Percentiles rank a stretch among this genome's conserved stretches.
These are phyloP conservation scores for Amiota minor DNA, from an alignment of 2,888 invertebrate species.

Conservation along the genomic window DNA sequence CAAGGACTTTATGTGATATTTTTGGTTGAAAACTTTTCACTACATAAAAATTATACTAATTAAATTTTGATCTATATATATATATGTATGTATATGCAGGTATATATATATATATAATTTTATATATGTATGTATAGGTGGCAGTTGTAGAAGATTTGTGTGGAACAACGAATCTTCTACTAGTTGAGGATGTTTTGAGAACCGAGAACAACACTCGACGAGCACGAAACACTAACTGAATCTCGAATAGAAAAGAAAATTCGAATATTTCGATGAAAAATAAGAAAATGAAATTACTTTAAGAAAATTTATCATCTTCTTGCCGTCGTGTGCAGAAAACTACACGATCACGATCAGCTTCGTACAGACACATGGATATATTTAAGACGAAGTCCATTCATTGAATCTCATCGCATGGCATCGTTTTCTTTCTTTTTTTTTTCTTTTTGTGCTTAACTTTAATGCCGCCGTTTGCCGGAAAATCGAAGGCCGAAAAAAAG, in stretches of 20 bases:
- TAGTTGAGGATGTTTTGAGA: conserved; percentile 63
- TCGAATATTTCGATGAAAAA: not conserved
- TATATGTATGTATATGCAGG: conserved; percentile 48
- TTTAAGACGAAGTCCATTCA: no score
- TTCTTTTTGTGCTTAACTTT: no score
- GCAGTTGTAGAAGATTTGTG: conserved; percentile 54
- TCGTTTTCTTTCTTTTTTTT: no score
- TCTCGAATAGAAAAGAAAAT: conserved; percentile 13
- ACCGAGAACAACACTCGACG: conserved; percentile 74
- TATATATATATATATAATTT: conserved; percentile 38
- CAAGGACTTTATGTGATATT: conserved; percentile 21
- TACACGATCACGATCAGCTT: not conserved
- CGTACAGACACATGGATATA: no score
- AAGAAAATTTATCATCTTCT: conserved; percentile 18
- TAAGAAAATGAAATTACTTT: not conserved
- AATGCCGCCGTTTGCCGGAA: no score
- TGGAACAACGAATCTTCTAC: conserved; percentile 65
- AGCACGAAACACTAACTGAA: conserved; percentile 74
- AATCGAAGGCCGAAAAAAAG: conserved; percentile 2
- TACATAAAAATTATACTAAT: conserved; percentile 15
- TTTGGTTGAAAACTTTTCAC: conserved; percentile 40
- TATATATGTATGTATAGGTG: conserved; percentile 45
- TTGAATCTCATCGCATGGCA: no score
- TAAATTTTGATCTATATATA: conserved; percentile 33
- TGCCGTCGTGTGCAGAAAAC: conserved; percentile 20